Conservation (phyloP, 1,140 invertebrate species). For the Berghia stephanieae region DNA sequence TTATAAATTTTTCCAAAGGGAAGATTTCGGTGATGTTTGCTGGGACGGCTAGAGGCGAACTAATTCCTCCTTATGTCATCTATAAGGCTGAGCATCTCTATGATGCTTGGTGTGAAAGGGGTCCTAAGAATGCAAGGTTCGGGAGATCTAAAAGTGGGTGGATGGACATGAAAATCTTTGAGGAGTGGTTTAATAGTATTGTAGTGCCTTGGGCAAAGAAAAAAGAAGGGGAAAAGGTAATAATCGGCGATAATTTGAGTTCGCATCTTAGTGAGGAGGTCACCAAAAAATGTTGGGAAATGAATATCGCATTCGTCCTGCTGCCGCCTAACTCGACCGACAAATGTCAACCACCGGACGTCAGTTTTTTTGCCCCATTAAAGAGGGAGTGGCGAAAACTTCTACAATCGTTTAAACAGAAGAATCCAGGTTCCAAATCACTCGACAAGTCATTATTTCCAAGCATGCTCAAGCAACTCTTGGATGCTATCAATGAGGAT, state of each 20-base stretch:
- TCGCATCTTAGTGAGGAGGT: constrained; percentile 55
- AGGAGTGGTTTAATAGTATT: constrained; percentile 52
- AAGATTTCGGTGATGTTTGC: constrained; percentile 20
- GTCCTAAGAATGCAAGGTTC: constrained; percentile 47
- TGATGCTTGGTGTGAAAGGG: constrained; percentile 53
- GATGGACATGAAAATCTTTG: constrained; percentile 59
- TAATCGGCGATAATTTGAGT: constrained; percentile 65
- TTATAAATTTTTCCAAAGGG: constrained; percentile 57
- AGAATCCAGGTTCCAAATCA: too few species aligned
- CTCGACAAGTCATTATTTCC: too few species aligned
- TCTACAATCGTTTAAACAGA: too few species aligned
- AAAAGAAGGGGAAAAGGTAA: constrained; percentile 51
- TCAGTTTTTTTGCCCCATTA: constrained; percentile 41
- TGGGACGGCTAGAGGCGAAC: constrained; percentile 42
- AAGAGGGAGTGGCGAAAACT: constrained; percentile 55
- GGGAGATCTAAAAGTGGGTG: constrained; percentile 56
- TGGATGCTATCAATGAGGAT: too few species aligned
- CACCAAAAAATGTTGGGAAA: constrained; percentile 24
- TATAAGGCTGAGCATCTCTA: constrained; percentile 60
- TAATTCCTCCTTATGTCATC: constrained; percentile 58
- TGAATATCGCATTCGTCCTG: constrained; percentile 36
- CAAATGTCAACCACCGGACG: constrained; percentile 42
- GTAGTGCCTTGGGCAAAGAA: constrained; percentile 45
- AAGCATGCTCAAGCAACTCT: too few species aligned
- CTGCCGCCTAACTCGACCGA: constrained; percentile 41